phyloP scores from a whole-genome alignment of 1,140 invertebrate genomes.

The Phymastichus coffea region DNA sequence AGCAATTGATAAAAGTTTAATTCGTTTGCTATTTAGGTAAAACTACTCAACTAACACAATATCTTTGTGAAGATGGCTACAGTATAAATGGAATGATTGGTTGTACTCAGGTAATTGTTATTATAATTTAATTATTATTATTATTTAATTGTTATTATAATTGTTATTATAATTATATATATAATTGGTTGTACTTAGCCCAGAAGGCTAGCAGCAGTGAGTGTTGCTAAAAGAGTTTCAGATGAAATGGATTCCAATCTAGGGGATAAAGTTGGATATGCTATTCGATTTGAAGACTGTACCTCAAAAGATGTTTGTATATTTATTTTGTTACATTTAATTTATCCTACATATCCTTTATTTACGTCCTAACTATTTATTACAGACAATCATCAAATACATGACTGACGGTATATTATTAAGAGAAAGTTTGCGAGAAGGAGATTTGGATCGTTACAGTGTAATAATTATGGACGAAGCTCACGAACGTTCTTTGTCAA shows the following conservation, averaged over 20 bases:
- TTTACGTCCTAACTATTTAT: slow-evolving; percentile 33
- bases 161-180: too few relatives aligned
- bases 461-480: slow-evolving; percentile 99
- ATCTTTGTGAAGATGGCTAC: slow-evolving; percentile 97
- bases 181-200: slow-evolving; percentile 97
- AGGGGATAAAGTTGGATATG: slow-evolving; percentile 94
- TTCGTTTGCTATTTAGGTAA: too few relatives aligned
- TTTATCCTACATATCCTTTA: background rate
- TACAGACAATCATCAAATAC: slow-evolving; percentile 94
- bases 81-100: slow-evolving; percentile 92
- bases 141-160: background rate
- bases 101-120: slow-evolving; percentile 67
- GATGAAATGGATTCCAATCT: slow-evolving; percentile 94
- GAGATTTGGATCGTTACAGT: slow-evolving; percentile 94
- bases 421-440: slow-evolving; percentile 90
- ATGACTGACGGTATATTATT: slow-evolving; percentile 99
- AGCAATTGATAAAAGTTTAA: too few relatives aligned
- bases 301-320: slow-evolving; percentile 74
- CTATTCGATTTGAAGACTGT: slow-evolving; percentile 99
- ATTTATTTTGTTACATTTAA: slow-evolving; percentile 2
- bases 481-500: slow-evolving; percentile 95
- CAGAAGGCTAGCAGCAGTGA: slow-evolving; percentile 96
- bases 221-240: slow-evolving; percentile 96
- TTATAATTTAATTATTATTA: background rate
- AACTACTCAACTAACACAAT: slow-evolving; percentile 98